Conservation (phyloP, 2,888 invertebrate genomes). For the Eupeodes luniger region DNA sequence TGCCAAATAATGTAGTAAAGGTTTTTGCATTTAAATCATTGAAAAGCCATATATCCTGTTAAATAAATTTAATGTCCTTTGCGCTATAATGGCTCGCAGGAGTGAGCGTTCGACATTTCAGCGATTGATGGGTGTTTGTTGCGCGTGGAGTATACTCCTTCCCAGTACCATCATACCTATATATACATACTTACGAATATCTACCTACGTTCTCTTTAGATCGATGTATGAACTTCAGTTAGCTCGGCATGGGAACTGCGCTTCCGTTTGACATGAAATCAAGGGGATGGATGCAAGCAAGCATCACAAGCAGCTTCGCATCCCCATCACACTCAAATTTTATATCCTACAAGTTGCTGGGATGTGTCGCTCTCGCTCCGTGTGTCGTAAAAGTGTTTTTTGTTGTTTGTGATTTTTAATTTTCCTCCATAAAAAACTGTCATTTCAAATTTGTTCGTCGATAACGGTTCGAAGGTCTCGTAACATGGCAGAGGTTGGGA, state of each 20-base stretch:
- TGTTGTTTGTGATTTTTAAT: constrained; percentile 69
- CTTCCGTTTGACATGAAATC: constrained; percentile 43
- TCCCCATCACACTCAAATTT: constrained; percentile 6
- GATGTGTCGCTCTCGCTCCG: constrained; percentile 39
- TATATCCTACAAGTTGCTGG: constrained; percentile 70
- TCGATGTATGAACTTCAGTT: constrained; percentile 58
- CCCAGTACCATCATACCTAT: not conserved
- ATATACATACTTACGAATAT: not conserved
- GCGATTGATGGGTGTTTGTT: constrained; percentile 59
- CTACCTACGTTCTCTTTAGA: not conserved
- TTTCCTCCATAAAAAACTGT: constrained; percentile 69
- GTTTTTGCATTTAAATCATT: constrained; percentile 75
- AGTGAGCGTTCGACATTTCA: constrained; percentile 32
- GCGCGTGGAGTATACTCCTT: not conserved
- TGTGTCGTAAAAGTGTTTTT: constrained; percentile 73
- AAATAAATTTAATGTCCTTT: constrained; percentile 74
- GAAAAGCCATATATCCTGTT: constrained; percentile 75
- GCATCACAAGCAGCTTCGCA: not conserved
- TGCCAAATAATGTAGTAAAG: constrained; percentile 76
- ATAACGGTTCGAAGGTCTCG: constrained; percentile 75
- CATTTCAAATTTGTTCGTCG: constrained; percentile 74
- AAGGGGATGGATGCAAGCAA: constrained; percentile 35
- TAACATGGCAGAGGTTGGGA: constrained; percentile 70
- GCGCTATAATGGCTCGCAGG: constrained; percentile 58
- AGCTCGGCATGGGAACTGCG: constrained; percentile 56